phyloP scores from a whole-genome alignment of 2,888 invertebrate genomes.

The Amblyteles armatorius region DNA sequence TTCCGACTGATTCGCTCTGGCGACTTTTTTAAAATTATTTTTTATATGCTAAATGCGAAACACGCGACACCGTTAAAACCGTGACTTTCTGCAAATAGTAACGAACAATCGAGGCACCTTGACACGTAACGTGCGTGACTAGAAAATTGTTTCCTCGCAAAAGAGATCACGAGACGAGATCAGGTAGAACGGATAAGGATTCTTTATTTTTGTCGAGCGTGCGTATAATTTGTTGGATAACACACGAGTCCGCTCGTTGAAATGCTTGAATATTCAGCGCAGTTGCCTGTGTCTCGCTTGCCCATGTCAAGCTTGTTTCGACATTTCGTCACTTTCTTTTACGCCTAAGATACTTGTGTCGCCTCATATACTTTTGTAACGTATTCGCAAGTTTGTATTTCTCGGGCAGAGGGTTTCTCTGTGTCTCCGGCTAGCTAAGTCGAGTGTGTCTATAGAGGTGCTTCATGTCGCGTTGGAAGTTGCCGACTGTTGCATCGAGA shows the following conservation, averaged over 20 bases:
- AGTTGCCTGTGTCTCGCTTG: neutral
- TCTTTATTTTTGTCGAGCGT: slow-evolving; percentile 3
- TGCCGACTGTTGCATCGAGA: too few species aligned
- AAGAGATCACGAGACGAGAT: slow-evolving; percentile 26
- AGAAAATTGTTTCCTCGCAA: slow-evolving; percentile 31
- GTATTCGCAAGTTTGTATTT: neutral
- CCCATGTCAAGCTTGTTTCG: neutral
- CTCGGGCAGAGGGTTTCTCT: neutral
- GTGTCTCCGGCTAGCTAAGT: neutral
- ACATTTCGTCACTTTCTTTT: neutral
- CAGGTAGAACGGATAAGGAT: slow-evolving; percentile 14
- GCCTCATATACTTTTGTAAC: neutral
- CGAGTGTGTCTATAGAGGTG: too few species aligned
- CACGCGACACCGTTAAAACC: slow-evolving; percentile 49
- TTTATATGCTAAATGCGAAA: neutral
- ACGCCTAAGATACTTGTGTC: neutral
- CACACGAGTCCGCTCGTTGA: slow-evolving; percentile 1
- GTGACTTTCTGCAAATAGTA: slow-evolving; percentile 50
- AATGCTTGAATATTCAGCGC: neutral
- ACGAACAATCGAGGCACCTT: slow-evolving; percentile 20
- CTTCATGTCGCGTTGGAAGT: too few species aligned
- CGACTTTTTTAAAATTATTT: neutral
- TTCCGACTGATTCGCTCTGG: neutral
- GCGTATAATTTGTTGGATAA: slow-evolving; percentile 10
- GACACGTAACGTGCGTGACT: slow-evolving; percentile 50